phyloP scores from a whole-genome alignment of 2,888 invertebrate genomes.

The Galerucella nymphaeae region DNA sequence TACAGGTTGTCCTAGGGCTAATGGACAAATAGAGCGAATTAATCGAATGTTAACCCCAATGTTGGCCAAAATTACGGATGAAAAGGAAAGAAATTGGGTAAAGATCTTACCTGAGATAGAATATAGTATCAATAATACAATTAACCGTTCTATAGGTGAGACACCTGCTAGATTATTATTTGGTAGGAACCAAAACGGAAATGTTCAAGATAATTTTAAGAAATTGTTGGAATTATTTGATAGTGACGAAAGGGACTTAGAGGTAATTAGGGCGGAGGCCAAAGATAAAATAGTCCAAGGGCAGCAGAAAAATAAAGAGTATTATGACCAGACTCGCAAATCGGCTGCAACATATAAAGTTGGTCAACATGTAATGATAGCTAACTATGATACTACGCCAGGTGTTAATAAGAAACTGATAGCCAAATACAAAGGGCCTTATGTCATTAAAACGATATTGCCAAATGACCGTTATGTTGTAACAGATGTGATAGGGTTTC shows the following conservation, averaged over 20 bases:
- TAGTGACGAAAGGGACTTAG: neutral
- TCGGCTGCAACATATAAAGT: constrained; percentile 35
- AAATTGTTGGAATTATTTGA: constrained; percentile 5
- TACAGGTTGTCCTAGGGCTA: constrained; percentile 42
- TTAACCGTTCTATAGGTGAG: constrained; percentile 50
- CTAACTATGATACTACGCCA: constrained; percentile 47
- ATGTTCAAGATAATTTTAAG: constrained; percentile 23
- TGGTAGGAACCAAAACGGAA: constrained; percentile 40
- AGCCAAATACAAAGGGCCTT: constrained; percentile 49
- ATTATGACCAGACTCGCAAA: constrained; percentile 50
- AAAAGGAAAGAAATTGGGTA: constrained; percentile 39
- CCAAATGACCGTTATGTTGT: constrained; percentile 19
- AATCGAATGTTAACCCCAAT: constrained; percentile 42
- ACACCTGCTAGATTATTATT: constrained; percentile 52
- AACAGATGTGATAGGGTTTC: constrained; percentile 23
- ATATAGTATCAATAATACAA: constrained; percentile 48
- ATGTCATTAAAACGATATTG: too few relatives aligned
- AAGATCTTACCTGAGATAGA: constrained; percentile 41
- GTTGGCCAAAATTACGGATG: constrained; percentile 33
- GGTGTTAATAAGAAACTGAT: constrained; percentile 49
- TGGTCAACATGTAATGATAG: constrained; percentile 51
- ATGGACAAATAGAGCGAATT: constrained; percentile 45
- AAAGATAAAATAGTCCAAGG: constrained; percentile 11
- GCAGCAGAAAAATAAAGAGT: constrained; percentile 24
- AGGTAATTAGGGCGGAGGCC: constrained; percentile 12